These are phyloP conservation scores for Myocastor coypus DNA, from an alignment of 2,113 vertebrate genomes.

Conservation along the genomic window DNA sequence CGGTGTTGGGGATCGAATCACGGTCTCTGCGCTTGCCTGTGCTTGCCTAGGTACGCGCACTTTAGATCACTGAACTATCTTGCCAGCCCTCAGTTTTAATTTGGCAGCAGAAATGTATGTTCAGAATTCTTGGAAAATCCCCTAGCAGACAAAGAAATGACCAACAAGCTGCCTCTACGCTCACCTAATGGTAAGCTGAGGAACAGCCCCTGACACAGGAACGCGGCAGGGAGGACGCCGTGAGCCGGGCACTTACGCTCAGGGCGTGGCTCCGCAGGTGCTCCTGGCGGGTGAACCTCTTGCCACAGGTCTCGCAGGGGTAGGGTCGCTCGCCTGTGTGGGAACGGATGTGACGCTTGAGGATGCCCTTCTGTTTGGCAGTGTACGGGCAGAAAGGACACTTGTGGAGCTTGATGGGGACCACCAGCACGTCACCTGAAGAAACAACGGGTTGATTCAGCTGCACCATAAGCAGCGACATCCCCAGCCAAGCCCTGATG, in stretches of 20 bases:
- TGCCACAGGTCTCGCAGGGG: slow-evolving; percentile 96
- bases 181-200: not conserved
- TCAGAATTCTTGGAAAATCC: slow-evolving; percentile 17
- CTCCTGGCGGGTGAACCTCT: slow-evolving; percentile 97
- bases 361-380: slow-evolving; percentile 97
- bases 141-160: not conserved
- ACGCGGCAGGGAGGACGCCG: accelerated
- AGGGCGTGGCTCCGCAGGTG: slow-evolving; percentile 96
- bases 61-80: too few species aligned
- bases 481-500: accelerated
- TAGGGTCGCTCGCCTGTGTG: slow-evolving; percentile 98
- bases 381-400: slow-evolving; percentile 98
- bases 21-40: too few species aligned
- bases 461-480: not conserved
- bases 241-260: slow-evolving; percentile 89
- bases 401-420: slow-evolving; percentile 97
- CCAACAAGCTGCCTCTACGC: not conserved
- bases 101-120: not conserved
- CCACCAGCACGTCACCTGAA: slow-evolving; percentile 94
- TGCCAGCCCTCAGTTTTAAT: not conserved
- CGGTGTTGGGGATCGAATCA: too few species aligned
- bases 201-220: accelerated
- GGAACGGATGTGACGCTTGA: slow-evolving; percentile 97
- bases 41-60: too few species aligned
- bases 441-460: slow-evolving; percentile 55